Percentiles rank a stretch among this genome's conserved stretches.
These are phyloP conservation scores for Cerceris rybyensis DNA, from an alignment of 2,888 invertebrate genomes.

Conservation along the genomic window DNA sequence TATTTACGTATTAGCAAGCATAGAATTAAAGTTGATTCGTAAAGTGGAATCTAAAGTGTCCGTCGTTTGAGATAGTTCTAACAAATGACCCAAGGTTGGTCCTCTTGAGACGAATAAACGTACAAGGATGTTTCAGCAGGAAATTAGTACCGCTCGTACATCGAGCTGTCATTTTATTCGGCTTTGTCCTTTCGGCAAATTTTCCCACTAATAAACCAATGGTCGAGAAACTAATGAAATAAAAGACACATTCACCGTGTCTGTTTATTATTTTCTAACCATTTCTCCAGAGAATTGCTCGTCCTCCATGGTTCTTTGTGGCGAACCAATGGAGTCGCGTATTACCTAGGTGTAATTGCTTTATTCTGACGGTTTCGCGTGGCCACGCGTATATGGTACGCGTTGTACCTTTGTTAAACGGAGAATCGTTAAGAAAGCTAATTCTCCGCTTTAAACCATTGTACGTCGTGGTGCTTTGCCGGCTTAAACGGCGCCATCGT, in stretches of 20 bases:
- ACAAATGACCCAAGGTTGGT: conserved; percentile 42
- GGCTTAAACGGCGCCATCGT: conserved; percentile 57
- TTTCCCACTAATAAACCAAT: conserved; percentile 21
- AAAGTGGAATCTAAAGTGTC: conserved; percentile 10
- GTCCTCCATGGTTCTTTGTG: neutral
- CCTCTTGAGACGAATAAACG: conserved; percentile 42
- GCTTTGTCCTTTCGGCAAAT: conserved; percentile 10
- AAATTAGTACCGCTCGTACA: conserved; percentile 20
- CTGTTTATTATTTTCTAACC: conserved; percentile 13
- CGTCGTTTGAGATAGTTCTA: conserved; percentile 25
- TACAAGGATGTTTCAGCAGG: conserved; percentile 22
- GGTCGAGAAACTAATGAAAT: neutral
- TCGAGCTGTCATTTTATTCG: conserved; percentile 18
- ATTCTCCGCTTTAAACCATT: conserved; percentile 53
- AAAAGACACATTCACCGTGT: neutral
- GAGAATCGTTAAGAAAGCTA: conserved; percentile 56
- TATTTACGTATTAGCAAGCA: conserved; percentile 13
- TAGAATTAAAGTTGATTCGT: conserved; percentile 20
- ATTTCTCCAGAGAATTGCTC: neutral
- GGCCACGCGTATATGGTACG: neutral
- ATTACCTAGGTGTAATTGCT: conserved; percentile 29
- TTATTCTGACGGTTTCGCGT: conserved; percentile 13
- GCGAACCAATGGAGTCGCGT: neutral
- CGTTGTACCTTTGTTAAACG: conserved; percentile 38
- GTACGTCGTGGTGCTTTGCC: conserved; percentile 46